Evolutionary conservation across 2,797 vertebrate genomes (phyloP).

Genomic region (Dermochelys coriacea): DNA sequence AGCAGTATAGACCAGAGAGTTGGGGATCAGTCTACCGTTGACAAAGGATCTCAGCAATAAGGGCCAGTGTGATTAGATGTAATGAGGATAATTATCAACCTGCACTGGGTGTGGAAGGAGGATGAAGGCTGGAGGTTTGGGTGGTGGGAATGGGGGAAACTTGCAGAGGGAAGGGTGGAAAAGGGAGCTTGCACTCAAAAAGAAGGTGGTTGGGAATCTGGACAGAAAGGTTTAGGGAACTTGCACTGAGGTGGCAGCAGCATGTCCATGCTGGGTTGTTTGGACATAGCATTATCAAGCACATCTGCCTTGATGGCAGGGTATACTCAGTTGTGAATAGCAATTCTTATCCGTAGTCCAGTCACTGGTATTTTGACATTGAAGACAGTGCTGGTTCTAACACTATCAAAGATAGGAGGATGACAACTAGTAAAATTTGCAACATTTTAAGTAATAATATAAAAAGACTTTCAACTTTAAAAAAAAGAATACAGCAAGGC

Average conservation of each 20-base stretch:
- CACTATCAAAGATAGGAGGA: too few species aligned
- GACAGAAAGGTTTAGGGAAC: background rate
- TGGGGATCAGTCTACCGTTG: too few species aligned
- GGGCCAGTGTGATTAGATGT: background rate
- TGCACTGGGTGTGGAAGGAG: background rate
- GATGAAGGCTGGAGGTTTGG: background rate
- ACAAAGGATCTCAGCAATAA: too few species aligned
- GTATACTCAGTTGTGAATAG: background rate
- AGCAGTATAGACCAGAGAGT: background rate
- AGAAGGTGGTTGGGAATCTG: background rate
- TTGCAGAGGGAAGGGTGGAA: background rate
- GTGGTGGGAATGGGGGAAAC: background rate
- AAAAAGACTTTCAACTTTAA: too few species aligned
- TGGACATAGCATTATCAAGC: background rate
- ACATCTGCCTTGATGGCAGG: background rate
- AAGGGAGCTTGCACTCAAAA: background rate
- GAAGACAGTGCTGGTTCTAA: too few species aligned
- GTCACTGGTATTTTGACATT: background rate
- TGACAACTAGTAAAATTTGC: too few species aligned
- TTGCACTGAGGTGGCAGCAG: background rate
- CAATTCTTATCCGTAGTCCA: background rate
- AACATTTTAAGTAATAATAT: too few species aligned
- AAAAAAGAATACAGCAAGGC: too few species aligned
- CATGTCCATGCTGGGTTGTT: background rate
- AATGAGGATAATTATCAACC: background rate